Evolutionary conservation across 2,797 vertebrate species (phyloP), one percentile per base, ranked within the genome.

Genomic region (Scyliorhinus canicula): DNA sequence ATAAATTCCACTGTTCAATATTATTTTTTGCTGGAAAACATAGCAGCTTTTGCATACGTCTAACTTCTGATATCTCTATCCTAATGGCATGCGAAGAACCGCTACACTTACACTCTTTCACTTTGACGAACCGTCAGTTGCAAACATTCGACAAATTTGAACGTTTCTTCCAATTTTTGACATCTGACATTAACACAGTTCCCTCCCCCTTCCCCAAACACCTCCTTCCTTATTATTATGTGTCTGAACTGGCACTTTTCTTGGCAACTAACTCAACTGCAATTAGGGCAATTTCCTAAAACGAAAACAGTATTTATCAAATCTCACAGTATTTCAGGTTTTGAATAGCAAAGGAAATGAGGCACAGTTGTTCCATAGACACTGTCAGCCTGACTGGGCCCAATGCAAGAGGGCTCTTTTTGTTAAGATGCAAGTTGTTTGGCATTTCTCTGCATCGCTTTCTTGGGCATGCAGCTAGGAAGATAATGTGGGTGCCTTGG

Each of bases 271-370:
- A 94, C 52, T 55, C 65, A 94, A 94, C 93, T 50, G 47, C 31
- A 94, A 94, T 71, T 94, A 52, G 93, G 19, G 50, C 50, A 74
- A 94, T 94, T 94, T 94, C 67, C 93, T 5, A 94, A 94, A 74
- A 71, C 74, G 47, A 94, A 93, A 94, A 94, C 93, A 94, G 93
- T 67, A 94, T 94, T 94, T 74, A 94, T 94, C 93, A 94, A 74
- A 94, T 74, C 93, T 50, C 93, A 50, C 47, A 74, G 28, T 74
- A 94, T 55, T 52, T 55, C 50, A 74, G 50, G 93, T 71, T 52
- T 52, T 74, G 67, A 50, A 65, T 47, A 94, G 47, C 47, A 35
- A 65, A 94, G 93, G 67, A 94, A 94, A 55, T 94, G 93, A 94
- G 65, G 93, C 67, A 35, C 67, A 94, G 69, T 71, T 16, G 47